phyloP scores from a whole-genome alignment of 2,888 invertebrate genomes.

The Quadriops clusia region DNA sequence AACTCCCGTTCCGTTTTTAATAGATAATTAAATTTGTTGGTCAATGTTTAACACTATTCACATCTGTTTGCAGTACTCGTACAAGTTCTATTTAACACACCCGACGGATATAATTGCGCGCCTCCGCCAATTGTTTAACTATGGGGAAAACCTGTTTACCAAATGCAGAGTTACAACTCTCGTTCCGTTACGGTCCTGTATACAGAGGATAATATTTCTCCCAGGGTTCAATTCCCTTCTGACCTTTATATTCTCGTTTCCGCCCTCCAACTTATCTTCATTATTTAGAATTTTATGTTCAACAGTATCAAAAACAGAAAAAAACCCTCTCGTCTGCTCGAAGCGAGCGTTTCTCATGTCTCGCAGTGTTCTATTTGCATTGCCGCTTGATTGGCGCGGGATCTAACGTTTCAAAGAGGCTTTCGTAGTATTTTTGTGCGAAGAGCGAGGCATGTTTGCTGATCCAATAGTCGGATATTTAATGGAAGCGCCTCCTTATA shows the following conservation, averaged over 20 bases:
- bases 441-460: conserved; percentile 11
- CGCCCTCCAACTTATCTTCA: conserved; percentile 18
- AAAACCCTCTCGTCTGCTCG: conserved; percentile 6
- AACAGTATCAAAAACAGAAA: conserved; percentile 12
- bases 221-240: conserved; percentile 16
- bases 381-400: conserved; percentile 4
- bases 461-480: conserved; percentile 4
- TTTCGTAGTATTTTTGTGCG: conserved; percentile 4
- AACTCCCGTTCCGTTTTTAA: too few relatives aligned
- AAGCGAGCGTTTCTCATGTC: neutral
- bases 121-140: too few relatives aligned
- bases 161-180: too few relatives aligned
- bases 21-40: too few relatives aligned
- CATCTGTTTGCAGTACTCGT: too few relatives aligned
- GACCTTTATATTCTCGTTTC: conserved; percentile 16
- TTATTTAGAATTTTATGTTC: conserved; percentile 13
- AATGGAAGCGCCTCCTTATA: too few relatives aligned
- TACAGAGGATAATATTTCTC: too few relatives aligned
- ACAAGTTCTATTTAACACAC: too few relatives aligned
- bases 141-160: too few relatives aligned
- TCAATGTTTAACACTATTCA: too few relatives aligned
- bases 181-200: too few relatives aligned
- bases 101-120: too few relatives aligned
- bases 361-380: conserved; percentile 3
- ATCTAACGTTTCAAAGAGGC: neutral